Conservation (phyloP, 2,888 invertebrate species). For the Hemaris fuciformis region DNA sequence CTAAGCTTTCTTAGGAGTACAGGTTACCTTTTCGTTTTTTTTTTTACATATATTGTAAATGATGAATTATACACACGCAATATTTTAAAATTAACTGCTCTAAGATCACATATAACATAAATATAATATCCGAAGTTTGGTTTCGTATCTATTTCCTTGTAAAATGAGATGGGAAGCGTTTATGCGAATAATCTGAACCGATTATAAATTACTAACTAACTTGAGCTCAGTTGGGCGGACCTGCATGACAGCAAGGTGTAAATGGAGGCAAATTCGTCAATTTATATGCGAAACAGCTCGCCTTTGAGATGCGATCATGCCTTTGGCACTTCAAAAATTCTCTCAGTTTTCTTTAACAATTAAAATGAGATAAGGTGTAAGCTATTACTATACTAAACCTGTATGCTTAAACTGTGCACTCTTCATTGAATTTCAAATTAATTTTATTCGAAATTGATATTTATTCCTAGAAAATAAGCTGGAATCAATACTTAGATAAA, state of each 20-base stretch:
- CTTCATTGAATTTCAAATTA: not conserved
- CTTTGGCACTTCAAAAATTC: conserved; percentile 54
- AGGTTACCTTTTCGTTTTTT: too few relatives aligned
- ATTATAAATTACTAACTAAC: conserved; percentile 71
- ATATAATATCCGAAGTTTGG: too few relatives aligned
- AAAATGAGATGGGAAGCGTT: conserved; percentile 41
- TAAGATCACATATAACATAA: too few relatives aligned
- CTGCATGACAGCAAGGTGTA: conserved; percentile 69
- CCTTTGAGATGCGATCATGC: conserved; percentile 70
- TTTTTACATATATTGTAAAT: too few relatives aligned
- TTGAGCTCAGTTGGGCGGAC: conserved; percentile 43
- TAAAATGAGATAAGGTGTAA: conserved; percentile 4
- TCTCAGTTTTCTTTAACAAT: conserved; percentile 36
- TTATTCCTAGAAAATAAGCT: not conserved
- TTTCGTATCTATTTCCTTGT: too few relatives aligned
- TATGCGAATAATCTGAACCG: conserved; percentile 58
- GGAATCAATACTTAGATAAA: not conserved
- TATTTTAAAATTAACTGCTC: too few relatives aligned
- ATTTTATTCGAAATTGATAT: not conserved
- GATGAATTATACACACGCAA: too few relatives aligned
- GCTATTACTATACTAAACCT: not conserved
- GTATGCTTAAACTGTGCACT: not conserved
- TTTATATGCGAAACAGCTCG: conserved; percentile 77
- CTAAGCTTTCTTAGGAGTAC: too few relatives aligned
- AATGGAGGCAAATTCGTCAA: conserved; percentile 79